phyloP scores from a whole-genome alignment of 2,888 invertebrate species.

The Cheilosia impressa region DNA sequence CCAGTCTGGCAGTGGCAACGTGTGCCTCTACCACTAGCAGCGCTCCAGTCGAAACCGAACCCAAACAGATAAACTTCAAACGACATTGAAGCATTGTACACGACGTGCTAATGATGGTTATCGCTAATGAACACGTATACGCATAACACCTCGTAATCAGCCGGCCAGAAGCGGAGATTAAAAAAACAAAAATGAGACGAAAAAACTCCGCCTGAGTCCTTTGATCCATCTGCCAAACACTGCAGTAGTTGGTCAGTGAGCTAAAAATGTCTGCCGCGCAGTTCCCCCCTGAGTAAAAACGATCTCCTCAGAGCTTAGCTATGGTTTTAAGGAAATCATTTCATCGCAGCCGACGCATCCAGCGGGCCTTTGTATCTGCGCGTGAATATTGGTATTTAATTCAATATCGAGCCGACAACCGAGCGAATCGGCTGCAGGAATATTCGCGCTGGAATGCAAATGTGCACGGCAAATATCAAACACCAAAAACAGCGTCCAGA shows the following conservation, averaged over 20 bases:
- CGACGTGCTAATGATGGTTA: conserved; percentile 75
- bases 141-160: conserved; percentile 75
- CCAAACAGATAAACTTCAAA: conserved; percentile 71
- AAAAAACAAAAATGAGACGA: conserved; percentile 7
- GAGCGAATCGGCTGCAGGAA: conserved; percentile 29
- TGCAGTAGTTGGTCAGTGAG: conserved; percentile 42
- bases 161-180: conserved; percentile 40
- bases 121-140: conserved; percentile 76
- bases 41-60: conserved; percentile 60
- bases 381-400: conserved; percentile 75
- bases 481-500: conserved; percentile 70
- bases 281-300: conserved; percentile 1
- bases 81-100: conserved; percentile 74
- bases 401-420: conserved; percentile 61
- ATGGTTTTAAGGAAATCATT: conserved; percentile 62
- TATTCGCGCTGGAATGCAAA: conserved; percentile 72
- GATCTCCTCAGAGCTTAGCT: conserved; percentile 18
- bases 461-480: conserved; percentile 73
- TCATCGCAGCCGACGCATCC: conserved; percentile 22
- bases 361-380: conserved; percentile 62
- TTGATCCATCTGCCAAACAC: conserved; percentile 55
- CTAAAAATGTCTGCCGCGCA: neutral
- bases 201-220: conserved; percentile 38
- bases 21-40: conserved; percentile 45
- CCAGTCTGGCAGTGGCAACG: conserved; percentile 38